Percentiles rank a stretch among this genome's conserved stretches.
These are phyloP conservation scores for Lerema accius DNA, from an alignment of 1,140 invertebrate genomes.

Conservation along the genomic window DNA sequence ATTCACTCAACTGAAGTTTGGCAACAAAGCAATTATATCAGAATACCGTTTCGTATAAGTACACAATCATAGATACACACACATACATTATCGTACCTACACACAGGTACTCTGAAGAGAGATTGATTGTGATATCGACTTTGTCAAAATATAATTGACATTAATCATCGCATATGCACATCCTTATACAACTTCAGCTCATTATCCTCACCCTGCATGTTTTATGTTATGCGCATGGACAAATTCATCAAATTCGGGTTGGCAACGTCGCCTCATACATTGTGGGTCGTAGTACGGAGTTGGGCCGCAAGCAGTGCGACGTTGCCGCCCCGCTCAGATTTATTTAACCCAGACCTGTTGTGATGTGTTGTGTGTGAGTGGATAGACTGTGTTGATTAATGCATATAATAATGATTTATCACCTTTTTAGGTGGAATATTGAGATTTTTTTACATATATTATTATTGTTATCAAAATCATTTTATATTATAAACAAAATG, in stretches of 20 bases:
- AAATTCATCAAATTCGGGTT: constrained; percentile 24
- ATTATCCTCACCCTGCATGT: constrained; percentile 8
- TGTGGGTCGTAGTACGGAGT: constrained; percentile 2
- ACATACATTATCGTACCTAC: not conserved
- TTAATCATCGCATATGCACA: constrained; percentile 6
- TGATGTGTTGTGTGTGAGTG: constrained; percentile 7
- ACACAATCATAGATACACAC: too few species aligned
- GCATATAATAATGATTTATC: constrained; percentile 8
- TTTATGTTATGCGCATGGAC: constrained; percentile 21
- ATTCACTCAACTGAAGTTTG: too few species aligned
- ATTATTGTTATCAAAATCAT: too few species aligned
- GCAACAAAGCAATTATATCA: too few species aligned
- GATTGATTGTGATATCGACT: not conserved
- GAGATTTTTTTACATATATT: not conserved
- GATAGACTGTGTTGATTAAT: constrained; percentile 6
- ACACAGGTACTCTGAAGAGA: not conserved
- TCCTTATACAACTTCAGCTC: not conserved
- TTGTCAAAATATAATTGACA: not conserved
- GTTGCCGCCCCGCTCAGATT: constrained; percentile 41
- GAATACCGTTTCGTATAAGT: too few species aligned
- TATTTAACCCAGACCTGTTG: constrained; percentile 20
- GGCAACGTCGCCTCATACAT: constrained; percentile 38
- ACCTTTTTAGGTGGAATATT: not conserved
- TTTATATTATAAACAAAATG: too few species aligned
- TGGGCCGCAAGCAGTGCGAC: constrained; percentile 37